Percentiles rank a stretch among this genome's conserved stretches.
These are phyloP conservation scores for Noctuana brunneofusca DNA, from an alignment of 2,888 invertebrate genomes.

Conservation along the genomic window DNA sequence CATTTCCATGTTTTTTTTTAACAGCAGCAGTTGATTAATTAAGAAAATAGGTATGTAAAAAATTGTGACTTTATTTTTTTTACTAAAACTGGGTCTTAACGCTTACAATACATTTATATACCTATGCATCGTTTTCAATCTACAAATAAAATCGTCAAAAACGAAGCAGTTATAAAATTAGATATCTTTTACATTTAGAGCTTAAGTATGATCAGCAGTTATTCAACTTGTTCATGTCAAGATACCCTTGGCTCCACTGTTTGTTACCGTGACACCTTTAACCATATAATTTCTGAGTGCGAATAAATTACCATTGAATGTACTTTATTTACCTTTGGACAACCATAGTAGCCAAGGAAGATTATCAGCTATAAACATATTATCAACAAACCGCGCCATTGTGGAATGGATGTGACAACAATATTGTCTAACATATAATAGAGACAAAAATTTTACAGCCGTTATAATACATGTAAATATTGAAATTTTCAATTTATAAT, in stretches of 20 bases:
- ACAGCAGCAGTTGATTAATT: too few relatives aligned
- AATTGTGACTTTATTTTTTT: too few relatives aligned
- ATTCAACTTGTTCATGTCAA: constrained; percentile 24
- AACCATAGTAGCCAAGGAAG: neutral
- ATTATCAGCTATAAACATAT: neutral
- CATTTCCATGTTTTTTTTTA: too few relatives aligned
- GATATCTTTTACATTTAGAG: neutral
- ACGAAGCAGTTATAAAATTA: neutral
- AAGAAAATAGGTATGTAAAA: too few relatives aligned
- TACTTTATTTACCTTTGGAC: neutral
- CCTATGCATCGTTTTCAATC: neutral
- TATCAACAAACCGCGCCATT: neutral
- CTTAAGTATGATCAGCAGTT: neutral
- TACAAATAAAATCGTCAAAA: neutral
- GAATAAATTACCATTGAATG: constrained; percentile 26
- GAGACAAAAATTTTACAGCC: too few relatives aligned
- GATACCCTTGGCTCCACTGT: constrained; percentile 26
- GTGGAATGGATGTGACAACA: too few relatives aligned
- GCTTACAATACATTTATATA: neutral
- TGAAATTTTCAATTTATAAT: too few relatives aligned
- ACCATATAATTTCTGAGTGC: constrained; percentile 24
- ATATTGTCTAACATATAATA: too few relatives aligned
- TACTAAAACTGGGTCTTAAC: too few relatives aligned
- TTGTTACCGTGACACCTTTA: constrained; percentile 33
- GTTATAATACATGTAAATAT: too few relatives aligned